phyloP scores from a whole-genome alignment of 1,140 invertebrate genomes.

The Apis florea region DNA sequence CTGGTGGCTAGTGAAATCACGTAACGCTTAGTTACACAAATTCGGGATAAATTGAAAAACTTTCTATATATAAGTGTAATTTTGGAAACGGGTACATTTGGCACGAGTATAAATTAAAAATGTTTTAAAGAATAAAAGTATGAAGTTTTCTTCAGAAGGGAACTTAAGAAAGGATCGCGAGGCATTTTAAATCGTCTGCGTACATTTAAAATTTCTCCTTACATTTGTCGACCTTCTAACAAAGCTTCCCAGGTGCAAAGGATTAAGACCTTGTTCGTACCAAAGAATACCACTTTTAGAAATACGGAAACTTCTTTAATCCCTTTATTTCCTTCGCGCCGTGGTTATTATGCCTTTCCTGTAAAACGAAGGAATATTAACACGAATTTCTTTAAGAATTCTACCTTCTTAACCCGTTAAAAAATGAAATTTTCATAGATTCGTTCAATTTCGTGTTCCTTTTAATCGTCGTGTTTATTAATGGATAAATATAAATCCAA shows the following conservation, averaged over 20 bases:
- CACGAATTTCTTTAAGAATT: background rate
- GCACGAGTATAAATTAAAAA: background rate
- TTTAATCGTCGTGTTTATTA: too few relatives aligned
- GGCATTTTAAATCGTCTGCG: background rate
- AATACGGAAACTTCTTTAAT: conserved; percentile 1
- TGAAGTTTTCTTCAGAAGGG: background rate
- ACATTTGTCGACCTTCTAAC: conserved; percentile 1
- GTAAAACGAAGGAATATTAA: background rate
- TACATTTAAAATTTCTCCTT: background rate
- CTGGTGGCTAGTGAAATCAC: background rate
- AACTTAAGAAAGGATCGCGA: background rate
- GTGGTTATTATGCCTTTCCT: background rate
- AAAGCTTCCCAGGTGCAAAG: conserved; percentile 16
- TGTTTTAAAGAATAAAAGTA: background rate
- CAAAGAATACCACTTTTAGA: conserved; percentile 4
- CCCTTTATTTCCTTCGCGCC: background rate
- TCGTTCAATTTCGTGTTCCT: too few relatives aligned
- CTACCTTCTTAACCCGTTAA: background rate
- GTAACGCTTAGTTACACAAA: background rate
- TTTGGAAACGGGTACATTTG: too few relatives aligned
- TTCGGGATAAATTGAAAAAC: background rate
- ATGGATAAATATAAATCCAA: too few relatives aligned
- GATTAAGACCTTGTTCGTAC: conserved; percentile 7
- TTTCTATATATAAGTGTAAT: background rate
- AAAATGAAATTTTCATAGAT: background rate